Conservation (phyloP, 1,140 invertebrate species). For the Notospermus geniculatus region DNA sequence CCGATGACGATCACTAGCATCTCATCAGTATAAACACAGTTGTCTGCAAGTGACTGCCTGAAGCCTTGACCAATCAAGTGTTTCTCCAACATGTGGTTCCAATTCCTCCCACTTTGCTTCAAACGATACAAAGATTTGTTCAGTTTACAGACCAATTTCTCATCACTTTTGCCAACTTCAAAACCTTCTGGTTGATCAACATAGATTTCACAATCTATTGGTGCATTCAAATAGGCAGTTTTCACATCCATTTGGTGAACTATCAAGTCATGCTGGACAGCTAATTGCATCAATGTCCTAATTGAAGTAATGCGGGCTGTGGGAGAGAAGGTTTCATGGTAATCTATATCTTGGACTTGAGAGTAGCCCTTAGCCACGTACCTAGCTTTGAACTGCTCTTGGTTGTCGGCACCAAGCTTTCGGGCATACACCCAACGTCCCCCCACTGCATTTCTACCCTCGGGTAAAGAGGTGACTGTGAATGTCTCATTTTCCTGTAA, state of each 20-base stretch:
- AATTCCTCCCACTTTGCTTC: conserved; percentile 27
- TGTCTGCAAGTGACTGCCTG: conserved; percentile 21
- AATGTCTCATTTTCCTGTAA: conserved; percentile 50
- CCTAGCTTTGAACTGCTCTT: conserved; percentile 44
- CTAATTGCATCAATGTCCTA: conserved; percentile 25
- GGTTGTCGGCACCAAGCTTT: conserved; percentile 7
- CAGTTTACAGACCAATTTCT: conserved; percentile 22
- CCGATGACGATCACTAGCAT: no score
- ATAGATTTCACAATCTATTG: conserved; percentile 28
- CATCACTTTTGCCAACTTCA: conserved; percentile 11
- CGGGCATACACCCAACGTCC: conserved; percentile 49
- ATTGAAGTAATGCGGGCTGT: conserved; percentile 31
- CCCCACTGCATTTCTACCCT: conserved; percentile 42
- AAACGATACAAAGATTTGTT: conserved; percentile 33
- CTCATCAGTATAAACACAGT: conserved; percentile 28
- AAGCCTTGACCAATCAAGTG: conserved; percentile 54
- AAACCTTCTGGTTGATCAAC: conserved; percentile 25
- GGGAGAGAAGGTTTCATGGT: conserved; percentile 29
- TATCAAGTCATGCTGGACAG: conserved; percentile 17
- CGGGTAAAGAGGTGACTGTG: conserved; percentile 40
- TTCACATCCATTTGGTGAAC: conserved; percentile 33
- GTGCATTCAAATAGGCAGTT: conserved; percentile 29
- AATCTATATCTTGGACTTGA: conserved; percentile 29
- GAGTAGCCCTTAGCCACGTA: conserved; percentile 52
- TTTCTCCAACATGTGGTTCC: conserved; percentile 28